Evolutionary conservation across 2,797 vertebrate genomes (phyloP).

Genomic region (Gobio occitaniae): DNA sequence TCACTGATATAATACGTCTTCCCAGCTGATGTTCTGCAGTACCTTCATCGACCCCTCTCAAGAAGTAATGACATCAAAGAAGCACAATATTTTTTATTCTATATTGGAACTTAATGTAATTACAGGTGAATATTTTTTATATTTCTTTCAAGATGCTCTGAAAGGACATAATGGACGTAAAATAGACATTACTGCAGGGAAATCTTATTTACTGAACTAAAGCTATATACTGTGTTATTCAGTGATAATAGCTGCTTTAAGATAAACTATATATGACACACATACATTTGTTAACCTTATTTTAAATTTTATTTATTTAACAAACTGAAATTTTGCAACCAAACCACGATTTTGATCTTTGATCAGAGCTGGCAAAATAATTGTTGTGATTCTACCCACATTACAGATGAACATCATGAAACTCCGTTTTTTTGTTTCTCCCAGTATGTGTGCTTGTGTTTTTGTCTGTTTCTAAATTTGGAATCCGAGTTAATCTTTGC

Average conservation of each 20-base stretch:
- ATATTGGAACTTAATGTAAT: slow-evolving; percentile 5
- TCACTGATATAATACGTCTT: too few species aligned
- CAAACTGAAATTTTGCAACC: slow-evolving; percentile 12
- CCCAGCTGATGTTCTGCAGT: too few species aligned
- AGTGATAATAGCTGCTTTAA: not conserved
- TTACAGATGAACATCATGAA: slow-evolving; percentile 11
- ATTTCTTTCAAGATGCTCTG: not conserved
- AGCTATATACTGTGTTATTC: not conserved
- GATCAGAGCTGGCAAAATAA: slow-evolving; percentile 3
- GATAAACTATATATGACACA: not conserved
- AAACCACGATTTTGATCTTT: not conserved
- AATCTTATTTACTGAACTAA: not conserved
- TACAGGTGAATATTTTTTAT: slow-evolving; percentile 12
- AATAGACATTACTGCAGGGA: not conserved
- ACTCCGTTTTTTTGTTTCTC: not conserved
- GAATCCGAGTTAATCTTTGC: slow-evolving; percentile 29
- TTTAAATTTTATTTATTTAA: not conserved
- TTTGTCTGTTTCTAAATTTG: slow-evolving; percentile 29
- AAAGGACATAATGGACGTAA: not conserved
- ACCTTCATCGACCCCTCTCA: not conserved
- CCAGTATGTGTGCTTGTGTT: not conserved
- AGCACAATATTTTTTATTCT: not conserved
- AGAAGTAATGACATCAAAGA: not conserved
- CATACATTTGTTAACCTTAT: not conserved
- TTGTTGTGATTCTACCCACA: not conserved